Evolutionary conservation across 2,888 invertebrate genomes (phyloP).

Genomic region (Serrognathus titanus): DNA sequence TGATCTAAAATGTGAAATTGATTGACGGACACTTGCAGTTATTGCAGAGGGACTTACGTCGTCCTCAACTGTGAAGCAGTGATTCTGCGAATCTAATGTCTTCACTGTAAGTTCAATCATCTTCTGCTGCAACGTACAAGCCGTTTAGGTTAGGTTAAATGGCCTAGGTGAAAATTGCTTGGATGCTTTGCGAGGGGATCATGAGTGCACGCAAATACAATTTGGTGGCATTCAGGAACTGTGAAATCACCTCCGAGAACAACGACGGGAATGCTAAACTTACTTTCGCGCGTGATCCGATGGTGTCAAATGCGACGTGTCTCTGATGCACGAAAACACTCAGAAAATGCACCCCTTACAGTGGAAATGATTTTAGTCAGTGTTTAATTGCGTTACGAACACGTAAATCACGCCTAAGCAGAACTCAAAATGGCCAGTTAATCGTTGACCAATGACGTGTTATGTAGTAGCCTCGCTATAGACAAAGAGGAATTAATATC

Average conservation of each 20-base stretch:
- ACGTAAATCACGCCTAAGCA: slow-evolving; percentile 25
- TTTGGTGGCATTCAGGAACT: not conserved
- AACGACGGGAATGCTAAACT: not conserved
- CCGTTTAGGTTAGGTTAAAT: too few relatives aligned
- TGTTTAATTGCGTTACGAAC: slow-evolving; percentile 3
- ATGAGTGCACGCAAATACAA: slow-evolving; percentile 5
- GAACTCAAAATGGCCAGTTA: slow-evolving; percentile 24
- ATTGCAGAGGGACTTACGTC: slow-evolving; percentile 67
- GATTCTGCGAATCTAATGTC: slow-evolving; percentile 85
- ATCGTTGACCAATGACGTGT: too few relatives aligned
- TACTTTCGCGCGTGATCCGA: too few relatives aligned
- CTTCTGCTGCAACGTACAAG: slow-evolving; percentile 30
- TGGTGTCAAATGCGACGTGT: too few relatives aligned
- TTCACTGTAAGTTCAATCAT: slow-evolving; percentile 86
- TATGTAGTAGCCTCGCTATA: too few relatives aligned
- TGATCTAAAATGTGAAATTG: slow-evolving; percentile 56
- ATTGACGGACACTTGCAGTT: not conserved
- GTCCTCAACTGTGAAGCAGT: slow-evolving; percentile 76
- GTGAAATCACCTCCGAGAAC: not conserved
- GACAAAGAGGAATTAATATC: too few relatives aligned
- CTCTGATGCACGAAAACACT: too few relatives aligned
- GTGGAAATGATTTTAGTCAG: not conserved
- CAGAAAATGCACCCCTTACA: not conserved
- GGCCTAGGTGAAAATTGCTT: too few relatives aligned
- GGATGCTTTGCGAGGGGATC: too few relatives aligned